Percentiles rank a stretch among this genome's conserved stretches.
These are phyloP conservation scores for Hafferia zeledoni DNA, from an alignment of 2,797 vertebrate genomes.

Conservation along the genomic window DNA sequence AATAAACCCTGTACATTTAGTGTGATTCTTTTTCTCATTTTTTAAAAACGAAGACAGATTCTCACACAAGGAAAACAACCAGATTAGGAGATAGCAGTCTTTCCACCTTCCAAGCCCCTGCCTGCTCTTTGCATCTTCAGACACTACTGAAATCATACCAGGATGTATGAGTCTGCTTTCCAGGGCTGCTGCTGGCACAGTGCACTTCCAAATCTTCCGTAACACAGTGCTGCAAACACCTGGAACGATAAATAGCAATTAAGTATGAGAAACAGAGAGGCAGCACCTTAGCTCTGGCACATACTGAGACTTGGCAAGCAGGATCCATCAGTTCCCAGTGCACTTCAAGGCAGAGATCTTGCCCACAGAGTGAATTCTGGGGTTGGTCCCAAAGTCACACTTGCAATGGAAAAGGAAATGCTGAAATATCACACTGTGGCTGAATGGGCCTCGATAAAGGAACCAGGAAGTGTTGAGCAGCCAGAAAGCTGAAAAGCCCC, in stretches of 20 bases:
- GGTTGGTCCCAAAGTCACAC: background rate
- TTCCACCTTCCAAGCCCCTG: background rate
- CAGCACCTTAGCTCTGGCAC: background rate
- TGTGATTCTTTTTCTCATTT: rapidly evolving
- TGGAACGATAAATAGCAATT: background rate
- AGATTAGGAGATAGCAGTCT: background rate
- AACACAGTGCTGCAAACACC: background rate
- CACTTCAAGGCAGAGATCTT: background rate
- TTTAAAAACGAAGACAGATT: background rate
- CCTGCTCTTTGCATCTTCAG: background rate
- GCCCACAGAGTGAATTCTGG: background rate
- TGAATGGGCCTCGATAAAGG: background rate
- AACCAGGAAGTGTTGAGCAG: background rate
- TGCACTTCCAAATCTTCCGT: background rate
- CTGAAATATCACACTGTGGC: background rate
- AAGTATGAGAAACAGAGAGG: background rate
- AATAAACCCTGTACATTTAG: background rate
- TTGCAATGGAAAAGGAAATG: background rate
- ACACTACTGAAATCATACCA: background rate
- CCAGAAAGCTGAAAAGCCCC: background rate
- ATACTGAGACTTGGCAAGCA: rapidly evolving
- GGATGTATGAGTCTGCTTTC: background rate
- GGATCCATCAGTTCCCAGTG: background rate
- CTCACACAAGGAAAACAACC: background rate
- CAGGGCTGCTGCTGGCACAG: background rate